A percentile compares a stretch with the other conserved stretches of the same genome.
Evolutionary conservation across 2,113 vertebrate genomes (phyloP).

Genomic region (Heloderma charlesbogerti): DNA sequence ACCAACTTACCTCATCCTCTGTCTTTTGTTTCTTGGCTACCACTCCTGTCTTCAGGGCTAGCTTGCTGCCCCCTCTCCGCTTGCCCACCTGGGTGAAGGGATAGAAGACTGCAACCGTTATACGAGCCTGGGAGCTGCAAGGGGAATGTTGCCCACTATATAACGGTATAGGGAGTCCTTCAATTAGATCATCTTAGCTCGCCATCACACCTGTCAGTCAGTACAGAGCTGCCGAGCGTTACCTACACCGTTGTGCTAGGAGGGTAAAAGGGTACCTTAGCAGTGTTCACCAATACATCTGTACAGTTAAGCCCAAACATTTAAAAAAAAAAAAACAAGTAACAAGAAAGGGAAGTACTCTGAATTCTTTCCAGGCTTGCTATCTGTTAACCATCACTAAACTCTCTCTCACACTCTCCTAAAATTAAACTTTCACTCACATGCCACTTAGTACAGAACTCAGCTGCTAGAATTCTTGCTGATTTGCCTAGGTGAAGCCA

Average conservation of each 20-base stretch:
- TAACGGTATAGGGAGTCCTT: conserved; percentile 78
- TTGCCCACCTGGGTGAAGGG: conserved; percentile 98
- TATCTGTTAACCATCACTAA: neutral
- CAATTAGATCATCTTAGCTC: conserved; percentile 72
- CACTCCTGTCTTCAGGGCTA: conserved; percentile 97
- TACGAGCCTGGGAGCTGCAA: conserved; percentile 81
- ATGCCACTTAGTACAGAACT: no score
- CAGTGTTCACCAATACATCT: conserved; percentile 31
- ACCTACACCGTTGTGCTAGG: conserved; percentile 67
- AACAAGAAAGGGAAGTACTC: conserved; percentile 16
- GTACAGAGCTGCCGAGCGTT: conserved; percentile 72
- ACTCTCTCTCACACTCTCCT: neutral
- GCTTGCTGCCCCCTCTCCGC: conserved; percentile 91
- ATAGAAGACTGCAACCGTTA: conserved; percentile 98
- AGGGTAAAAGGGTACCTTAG: conserved; percentile 67
- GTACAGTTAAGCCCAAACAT: conserved; percentile 34
- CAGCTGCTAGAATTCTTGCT: no score
- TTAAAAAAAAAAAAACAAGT: conserved; percentile 10
- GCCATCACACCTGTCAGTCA: conserved; percentile 68
- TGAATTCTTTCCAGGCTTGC: neutral
- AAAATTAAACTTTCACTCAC: neutral
- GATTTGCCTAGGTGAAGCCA: no score
- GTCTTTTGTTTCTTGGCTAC: conserved; percentile 96
- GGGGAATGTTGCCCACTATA: conserved; percentile 87
- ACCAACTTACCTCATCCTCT: conserved; percentile 84